Base-by-base conservation (phyloP, 2,113 vertebrate genomes). In the Axis porcinus region DNA sequence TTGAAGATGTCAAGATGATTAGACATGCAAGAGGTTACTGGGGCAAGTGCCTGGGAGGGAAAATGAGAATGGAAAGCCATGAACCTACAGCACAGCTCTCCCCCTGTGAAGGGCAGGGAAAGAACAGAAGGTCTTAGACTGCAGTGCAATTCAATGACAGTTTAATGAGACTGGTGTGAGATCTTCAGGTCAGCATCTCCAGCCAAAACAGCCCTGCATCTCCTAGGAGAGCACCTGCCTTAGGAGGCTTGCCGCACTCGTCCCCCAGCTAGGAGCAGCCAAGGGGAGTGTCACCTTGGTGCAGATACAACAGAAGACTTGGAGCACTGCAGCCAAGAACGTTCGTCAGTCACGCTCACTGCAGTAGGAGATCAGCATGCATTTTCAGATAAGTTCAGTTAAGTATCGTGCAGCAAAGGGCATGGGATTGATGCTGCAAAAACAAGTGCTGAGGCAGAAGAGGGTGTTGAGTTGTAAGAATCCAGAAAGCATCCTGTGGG, bases 301-400 rank as follows among this genome's bases (percentile, higher is more conserved):
- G 10, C 7, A 21, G 14, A 13, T 23, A 40, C 27, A 81, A 6
- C 28, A 6, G 36, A 98, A 45, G 60, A 55, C 43, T 67, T 70
- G 87, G 28, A 92, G 21, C 14, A 11, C 16, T 13, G 5, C 6
- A 90, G 40, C 27, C n/a, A 17, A 82, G 15, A 33, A 30, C 2
- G 1, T 33, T 5, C 4, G 9, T 96, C 28, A 40, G 1, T 60
- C 1, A 12, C 0, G 0, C 11, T 57, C 13, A 12, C 33, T 17
- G 23, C n/a, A n/a, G 64, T 13, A 55, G 52, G 28, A 93, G 40
- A 74, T 90, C 36, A 81, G 13, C 10, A 11, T 43, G 8, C 25
- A 16, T 76, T 86, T 78, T 67, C 43, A 70, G 33, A 47, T 16
- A 54, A 55, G 11, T 83, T 74, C 30, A 25, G 19, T 50, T 54